phyloP scores from a whole-genome alignment of 1,140 invertebrate species.

The Berghia stephanieae region DNA sequence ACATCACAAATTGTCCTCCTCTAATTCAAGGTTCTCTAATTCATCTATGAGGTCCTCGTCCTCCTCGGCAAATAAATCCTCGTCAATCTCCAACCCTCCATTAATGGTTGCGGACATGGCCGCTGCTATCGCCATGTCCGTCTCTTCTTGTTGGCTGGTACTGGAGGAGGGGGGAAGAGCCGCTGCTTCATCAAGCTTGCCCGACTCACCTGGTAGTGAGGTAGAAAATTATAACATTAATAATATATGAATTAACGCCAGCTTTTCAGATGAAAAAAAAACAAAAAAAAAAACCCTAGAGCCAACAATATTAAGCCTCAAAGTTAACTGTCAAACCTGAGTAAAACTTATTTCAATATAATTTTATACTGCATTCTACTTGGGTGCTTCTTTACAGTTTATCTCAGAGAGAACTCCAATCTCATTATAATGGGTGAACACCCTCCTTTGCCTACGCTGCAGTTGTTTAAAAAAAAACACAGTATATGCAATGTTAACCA shows the following conservation, averaged over 20 bases:
- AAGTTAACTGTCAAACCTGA: no score
- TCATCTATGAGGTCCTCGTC: constrained; percentile 85
- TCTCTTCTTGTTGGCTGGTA: constrained; percentile 36
- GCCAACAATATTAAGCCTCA: neutral
- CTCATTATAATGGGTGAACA: no score
- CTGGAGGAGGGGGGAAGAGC: constrained; percentile 39
- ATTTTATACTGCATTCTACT: no score
- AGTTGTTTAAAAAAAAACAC: no score
- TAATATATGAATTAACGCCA: no score
- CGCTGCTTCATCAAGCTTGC: constrained; percentile 54
- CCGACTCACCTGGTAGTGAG: constrained; percentile 46
- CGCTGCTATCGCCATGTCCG: constrained; percentile 53
- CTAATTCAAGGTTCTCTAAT: constrained; percentile 70
- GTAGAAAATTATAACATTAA: constrained; percentile 33
- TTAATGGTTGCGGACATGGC: constrained; percentile 57
- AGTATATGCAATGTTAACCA: no score
- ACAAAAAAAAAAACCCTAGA: neutral
- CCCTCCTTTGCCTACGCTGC: no score
- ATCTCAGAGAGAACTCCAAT: no score
- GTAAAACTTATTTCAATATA: no score
- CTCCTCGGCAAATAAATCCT: constrained; percentile 92
- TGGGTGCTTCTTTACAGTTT: no score
- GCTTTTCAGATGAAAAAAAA: no score
- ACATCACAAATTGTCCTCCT: no score
- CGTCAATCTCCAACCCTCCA: constrained; percentile 77